These are phyloP conservation scores for Asbolus verrucosus DNA, from an alignment of 1,140 invertebrate species.

Conservation along the genomic window DNA sequence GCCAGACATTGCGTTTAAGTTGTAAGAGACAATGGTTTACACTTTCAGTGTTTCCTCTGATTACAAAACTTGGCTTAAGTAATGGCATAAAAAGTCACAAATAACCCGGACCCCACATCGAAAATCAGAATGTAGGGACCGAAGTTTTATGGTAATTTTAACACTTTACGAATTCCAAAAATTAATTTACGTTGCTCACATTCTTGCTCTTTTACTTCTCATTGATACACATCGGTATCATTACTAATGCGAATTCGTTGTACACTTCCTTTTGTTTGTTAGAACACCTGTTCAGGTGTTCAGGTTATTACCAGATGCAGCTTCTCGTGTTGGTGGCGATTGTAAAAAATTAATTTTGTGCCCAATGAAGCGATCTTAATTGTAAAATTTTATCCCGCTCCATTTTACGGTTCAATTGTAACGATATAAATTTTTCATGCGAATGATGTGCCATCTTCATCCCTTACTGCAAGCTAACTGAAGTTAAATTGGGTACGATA, in stretches of 20 bases:
- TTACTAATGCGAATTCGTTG: no score
- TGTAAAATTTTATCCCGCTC: not conserved
- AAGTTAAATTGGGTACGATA: conserved; percentile 5
- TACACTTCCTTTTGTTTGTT: no score
- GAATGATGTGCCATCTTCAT: not conserved
- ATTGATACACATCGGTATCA: no score
- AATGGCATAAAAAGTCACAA: conserved; percentile 12
- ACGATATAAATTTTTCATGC: not conserved
- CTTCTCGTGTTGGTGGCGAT: no score
- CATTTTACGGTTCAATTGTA: not conserved
- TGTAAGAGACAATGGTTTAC: conserved; percentile 18
- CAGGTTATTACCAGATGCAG: no score
- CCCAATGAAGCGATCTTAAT: not conserved
- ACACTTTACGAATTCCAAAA: no score
- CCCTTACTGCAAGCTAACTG: not conserved
- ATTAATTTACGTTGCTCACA: no score
- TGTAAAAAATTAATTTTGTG: not conserved
- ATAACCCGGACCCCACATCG: not conserved
- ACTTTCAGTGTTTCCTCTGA: conserved; percentile 24
- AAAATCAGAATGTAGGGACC: no score
- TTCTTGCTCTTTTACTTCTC: no score
- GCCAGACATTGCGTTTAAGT: conserved; percentile 17
- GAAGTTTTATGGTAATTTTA: no score
- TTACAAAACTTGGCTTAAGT: conserved; percentile 14
- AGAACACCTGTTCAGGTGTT: no score